These are phyloP conservation scores for Sebastes paucispinis DNA, from an alignment of 2,797 vertebrate species.

Conservation along the genomic window DNA sequence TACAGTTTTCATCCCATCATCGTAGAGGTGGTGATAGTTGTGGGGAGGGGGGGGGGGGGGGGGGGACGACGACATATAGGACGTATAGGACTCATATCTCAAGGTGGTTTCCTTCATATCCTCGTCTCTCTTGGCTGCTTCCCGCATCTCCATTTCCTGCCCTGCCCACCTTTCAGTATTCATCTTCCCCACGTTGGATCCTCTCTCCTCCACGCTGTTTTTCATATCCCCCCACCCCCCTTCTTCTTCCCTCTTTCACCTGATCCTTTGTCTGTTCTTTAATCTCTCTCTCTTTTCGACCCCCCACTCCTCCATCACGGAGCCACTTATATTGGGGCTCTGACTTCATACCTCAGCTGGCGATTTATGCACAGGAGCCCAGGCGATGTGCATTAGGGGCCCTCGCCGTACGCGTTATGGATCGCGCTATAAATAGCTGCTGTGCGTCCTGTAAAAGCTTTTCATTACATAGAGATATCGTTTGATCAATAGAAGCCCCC, in stretches of 20 bases:
- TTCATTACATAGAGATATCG: conserved; percentile 76
- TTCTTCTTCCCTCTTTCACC: not conserved
- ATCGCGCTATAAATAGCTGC: conserved; percentile 69
- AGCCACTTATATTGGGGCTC: conserved; percentile 27
- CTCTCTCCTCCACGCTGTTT: conserved; percentile 1
- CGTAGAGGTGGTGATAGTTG: not conserved
- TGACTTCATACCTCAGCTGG: conserved; percentile 51
- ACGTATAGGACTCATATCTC: conserved; percentile 41
- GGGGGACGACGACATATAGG: conserved; percentile 1
- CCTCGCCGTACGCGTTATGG: conserved; percentile 55
- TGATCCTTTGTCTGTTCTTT: conserved; percentile 43
- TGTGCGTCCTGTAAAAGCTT: conserved; percentile 71
- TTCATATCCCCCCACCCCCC: not conserved
- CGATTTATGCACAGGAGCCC: conserved; percentile 57
- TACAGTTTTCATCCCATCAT: conserved; percentile 29
- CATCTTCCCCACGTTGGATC: conserved; percentile 17
- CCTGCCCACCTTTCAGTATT: conserved; percentile 38
- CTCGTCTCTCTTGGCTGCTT: conserved; percentile 36
- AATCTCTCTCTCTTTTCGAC: conserved; percentile 19
- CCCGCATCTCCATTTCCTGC: conserved; percentile 35
- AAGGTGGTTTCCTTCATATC: conserved; percentile 57
- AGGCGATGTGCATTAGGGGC: conserved; percentile 58
- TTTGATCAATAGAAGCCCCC: conserved; percentile 66
- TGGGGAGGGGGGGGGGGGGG: not conserved
- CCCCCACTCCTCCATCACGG: conserved; percentile 33